Percentiles rank a stretch among this genome's conserved stretches.
Conservation (phyloP, 2,113 vertebrate genomes). For the Megalops atlanticus region DNA sequence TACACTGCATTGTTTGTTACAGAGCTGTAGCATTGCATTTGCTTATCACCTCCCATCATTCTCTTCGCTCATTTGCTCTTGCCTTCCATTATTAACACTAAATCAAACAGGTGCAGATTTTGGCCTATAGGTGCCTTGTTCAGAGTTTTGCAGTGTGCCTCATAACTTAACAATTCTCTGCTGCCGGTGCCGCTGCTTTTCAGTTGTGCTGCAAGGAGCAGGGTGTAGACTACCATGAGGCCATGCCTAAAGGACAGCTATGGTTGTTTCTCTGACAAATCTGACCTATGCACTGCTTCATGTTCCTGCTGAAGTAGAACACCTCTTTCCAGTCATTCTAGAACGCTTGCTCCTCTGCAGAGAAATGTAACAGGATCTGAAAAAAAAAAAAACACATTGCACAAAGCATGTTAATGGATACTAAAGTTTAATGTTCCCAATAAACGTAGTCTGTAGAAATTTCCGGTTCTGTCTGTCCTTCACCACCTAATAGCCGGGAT, state of each 20-base stretch:
- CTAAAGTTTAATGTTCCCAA: background rate
- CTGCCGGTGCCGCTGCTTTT: too few relatives aligned
- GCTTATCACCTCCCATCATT: too few relatives aligned
- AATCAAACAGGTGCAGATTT: background rate
- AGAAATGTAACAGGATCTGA: background rate
- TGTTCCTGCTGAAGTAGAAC: too few relatives aligned
- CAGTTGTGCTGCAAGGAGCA: too few relatives aligned
- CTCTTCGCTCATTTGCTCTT: background rate
- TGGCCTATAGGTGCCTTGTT: background rate
- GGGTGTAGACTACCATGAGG: too few relatives aligned
- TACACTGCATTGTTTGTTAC: too few relatives aligned
- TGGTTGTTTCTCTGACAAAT: too few relatives aligned
- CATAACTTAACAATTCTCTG: too few relatives aligned
- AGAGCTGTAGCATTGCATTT: too few relatives aligned
- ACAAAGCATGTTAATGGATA: background rate
- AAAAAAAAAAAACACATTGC: background rate
- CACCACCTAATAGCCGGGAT: background rate
- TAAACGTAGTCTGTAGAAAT: background rate
- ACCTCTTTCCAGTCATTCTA: too few relatives aligned
- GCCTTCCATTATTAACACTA: background rate
- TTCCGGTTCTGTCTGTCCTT: background rate
- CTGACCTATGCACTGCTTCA: too few relatives aligned
- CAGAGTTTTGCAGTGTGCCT: background rate
- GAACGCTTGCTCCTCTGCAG: background rate
- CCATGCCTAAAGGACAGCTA: too few relatives aligned